Evolutionary conservation across 2,888 invertebrate species (phyloP), one percentile per base, ranked within the genome.

Genomic region (Papilio demoleus): DNA sequence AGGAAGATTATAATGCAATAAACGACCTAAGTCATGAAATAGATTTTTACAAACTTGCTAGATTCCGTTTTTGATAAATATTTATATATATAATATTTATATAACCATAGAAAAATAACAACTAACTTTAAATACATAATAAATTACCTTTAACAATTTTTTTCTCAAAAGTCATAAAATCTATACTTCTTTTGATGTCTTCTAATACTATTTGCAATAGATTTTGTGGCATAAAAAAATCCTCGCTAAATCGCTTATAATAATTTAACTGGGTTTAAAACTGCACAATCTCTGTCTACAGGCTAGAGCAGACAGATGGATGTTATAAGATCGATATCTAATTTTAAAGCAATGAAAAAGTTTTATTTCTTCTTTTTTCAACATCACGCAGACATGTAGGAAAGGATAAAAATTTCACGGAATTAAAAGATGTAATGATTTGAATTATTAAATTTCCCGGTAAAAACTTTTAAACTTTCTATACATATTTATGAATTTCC

Each of bases 311-410:
- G 53, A 56, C 17, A 31, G 31, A 4, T 56, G 27, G 9, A 56
- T 56, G n/a, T 17, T 56, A 56, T 31, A 31, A 31, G 31, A 56
- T 56, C 53, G 31, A 56, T 56, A 31, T 56, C 31, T 56, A 56
- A 56, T 56, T 56, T 56, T 56, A n/a, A 56, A 31, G 31, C 53
- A 31, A 56, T 56, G 53, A 31, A 56, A 56, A 56, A 31, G 53
- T 56, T 56, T 31, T 31, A 56, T 56, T 1, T 31, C 3, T 31
- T 11, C n/a, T 27, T 53, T 56, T 56, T 27, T 50, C 6, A 24
- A 56, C 6, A n/a, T 56, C 17, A 31, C 31, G n/a, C 1, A 8
- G 31, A 27, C 9, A 17, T 31, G 31, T 9, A 8, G n/a, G 31
- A 17, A 17, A n/a, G 27, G 9, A 56, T n/a, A 27, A 17, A 9